phyloP scores from a whole-genome alignment of 2,113 vertebrate genomes.

The Epinephelus fuscoguttatus region DNA sequence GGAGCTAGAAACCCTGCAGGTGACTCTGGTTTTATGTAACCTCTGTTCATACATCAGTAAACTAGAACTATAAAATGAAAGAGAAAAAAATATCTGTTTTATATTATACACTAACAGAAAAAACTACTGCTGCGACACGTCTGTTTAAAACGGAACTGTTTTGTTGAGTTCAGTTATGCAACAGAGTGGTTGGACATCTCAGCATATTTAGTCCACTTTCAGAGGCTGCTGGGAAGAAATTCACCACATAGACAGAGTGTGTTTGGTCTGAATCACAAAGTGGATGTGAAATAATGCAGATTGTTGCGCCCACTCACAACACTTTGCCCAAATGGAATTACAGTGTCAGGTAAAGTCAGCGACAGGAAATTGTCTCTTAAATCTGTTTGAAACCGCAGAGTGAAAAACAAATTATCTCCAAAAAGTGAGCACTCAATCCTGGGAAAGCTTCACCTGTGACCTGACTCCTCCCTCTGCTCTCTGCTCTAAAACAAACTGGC shows the following conservation, averaged over 20 bases:
- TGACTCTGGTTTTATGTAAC: too few species aligned
- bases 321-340: not conserved
- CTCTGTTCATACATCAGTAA: too few species aligned
- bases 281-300: not conserved
- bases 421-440: not conserved
- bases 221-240: not conserved
- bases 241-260: not conserved
- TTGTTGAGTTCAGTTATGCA: slow-evolving; percentile 1
- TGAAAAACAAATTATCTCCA: slow-evolving; percentile 2
- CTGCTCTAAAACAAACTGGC: not conserved
- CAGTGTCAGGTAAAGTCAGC: not conserved
- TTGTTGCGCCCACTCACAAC: not conserved
- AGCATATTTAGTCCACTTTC: not conserved
- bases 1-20: too few species aligned
- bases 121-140: slow-evolving; percentile 1
- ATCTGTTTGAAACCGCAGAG: not conserved
- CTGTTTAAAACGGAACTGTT: slow-evolving; percentile 6
- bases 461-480: not conserved
- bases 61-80: too few species aligned
- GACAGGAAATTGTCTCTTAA: not conserved
- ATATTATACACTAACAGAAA: slow-evolving; percentile 4
- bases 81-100: not conserved
- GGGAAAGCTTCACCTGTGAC: slow-evolving; percentile 4
- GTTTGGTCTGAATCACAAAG: not conserved
- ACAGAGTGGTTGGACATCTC: not conserved